Conservation (phyloP, 2,797 vertebrate species). For the Numenius phaeopus region DNA sequence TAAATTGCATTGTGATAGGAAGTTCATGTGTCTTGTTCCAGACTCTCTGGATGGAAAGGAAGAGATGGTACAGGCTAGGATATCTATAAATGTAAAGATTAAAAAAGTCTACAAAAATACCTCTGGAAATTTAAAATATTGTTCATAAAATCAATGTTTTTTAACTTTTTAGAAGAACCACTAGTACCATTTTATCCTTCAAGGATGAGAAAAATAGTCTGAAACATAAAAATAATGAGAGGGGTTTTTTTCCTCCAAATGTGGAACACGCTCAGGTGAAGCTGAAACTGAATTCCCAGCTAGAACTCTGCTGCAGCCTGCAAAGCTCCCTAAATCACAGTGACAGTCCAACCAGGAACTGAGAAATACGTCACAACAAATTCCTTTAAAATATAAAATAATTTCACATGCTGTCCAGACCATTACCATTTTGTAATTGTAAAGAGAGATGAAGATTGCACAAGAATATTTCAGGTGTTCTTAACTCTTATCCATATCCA, state of each 20-base stretch:
- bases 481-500: background rate
- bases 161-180: background rate
- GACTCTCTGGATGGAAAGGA: background rate
- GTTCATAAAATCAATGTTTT: background rate
- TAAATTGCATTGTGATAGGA: background rate
- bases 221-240: background rate
- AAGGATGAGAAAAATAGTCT: background rate
- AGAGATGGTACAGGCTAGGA: background rate
- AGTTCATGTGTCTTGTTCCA: background rate
- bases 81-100: background rate
- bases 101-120: background rate
- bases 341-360: background rate
- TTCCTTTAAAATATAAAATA: constrained; percentile 1
- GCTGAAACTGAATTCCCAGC: background rate
- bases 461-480: background rate
- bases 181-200: background rate
- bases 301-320: background rate
- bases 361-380: background rate
- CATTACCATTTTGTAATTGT: background rate
- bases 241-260: background rate
- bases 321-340: background rate
- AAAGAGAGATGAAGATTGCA: background rate
- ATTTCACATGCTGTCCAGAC: background rate
- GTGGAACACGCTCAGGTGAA: background rate
- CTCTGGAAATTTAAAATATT: background rate